Conservation (phyloP, 2,888 invertebrate genomes). For the Gnatocerus cornutus region DNA sequence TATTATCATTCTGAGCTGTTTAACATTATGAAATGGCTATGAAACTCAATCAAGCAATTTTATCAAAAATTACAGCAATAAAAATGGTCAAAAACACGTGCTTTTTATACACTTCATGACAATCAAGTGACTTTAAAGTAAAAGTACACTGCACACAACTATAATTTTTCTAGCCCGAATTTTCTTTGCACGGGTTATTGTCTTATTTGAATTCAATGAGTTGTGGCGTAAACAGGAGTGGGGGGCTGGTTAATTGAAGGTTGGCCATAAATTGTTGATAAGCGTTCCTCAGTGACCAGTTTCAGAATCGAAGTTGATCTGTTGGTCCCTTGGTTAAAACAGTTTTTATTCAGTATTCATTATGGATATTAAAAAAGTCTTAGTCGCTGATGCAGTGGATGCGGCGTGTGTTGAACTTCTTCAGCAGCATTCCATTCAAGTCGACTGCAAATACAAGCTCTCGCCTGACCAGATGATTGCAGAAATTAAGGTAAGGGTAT, state of each 20-base stretch:
- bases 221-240: conserved; percentile 50
- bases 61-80: too few species aligned
- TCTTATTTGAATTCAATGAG: conserved; percentile 38
- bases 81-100: too few species aligned
- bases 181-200: conserved; percentile 53
- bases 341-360: conserved; percentile 16
- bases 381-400: conserved; percentile 96
- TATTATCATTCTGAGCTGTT: too few species aligned
- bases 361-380: conserved; percentile 83
- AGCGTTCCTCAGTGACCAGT: conserved; percentile 20
- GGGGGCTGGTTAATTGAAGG: conserved; percentile 49
- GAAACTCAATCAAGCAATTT: too few species aligned
- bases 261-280: conserved; percentile 44
- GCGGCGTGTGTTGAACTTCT: conserved; percentile 88
- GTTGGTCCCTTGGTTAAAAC: not conserved
- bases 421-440: conserved; percentile 83
- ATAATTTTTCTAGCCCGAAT: too few species aligned
- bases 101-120: too few species aligned
- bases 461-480: conserved; percentile 84
- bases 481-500: conserved; percentile 84
- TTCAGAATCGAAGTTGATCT: conserved; percentile 9
- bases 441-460: conserved; percentile 86
- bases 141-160: too few species aligned
- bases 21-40: too few species aligned
- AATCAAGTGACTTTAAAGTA: too few species aligned